Base-by-base conservation (phyloP, 2,888 invertebrate species). In the Spialia ferax region DNA sequence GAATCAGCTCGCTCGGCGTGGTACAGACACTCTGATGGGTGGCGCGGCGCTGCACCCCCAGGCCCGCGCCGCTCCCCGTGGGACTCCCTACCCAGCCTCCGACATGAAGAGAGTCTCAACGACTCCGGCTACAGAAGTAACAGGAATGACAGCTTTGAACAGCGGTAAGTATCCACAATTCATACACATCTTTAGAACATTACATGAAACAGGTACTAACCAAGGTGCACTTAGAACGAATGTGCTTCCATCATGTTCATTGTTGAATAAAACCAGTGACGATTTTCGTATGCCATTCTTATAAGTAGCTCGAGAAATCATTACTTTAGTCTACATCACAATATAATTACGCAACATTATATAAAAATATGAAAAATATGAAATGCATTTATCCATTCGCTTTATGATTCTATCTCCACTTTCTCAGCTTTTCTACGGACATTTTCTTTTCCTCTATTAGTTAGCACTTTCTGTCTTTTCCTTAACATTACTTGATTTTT, bases 11-110 rank as follows among this genome's bases (percentile, higher is more conserved):
- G n/a, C n/a, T 97, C 97, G 71, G 97, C 97, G 79, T 97, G 97
- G 97, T 98, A 97, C 93, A 96, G 97, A 15, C 97, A 97, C 89
- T 97, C 97, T 48, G 97, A 97, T 82, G 97, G 97, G 56, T 97
- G 97, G 97, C 96, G 95, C 68, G 95, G 95, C 68, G 94, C 94
- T 32, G 87, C 88, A 0, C 94, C 93, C 70, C 93, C 91, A 8
- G 91, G 88, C 13, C 96, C 97, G 69, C 97, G 97, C 77, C 95
- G 97, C 74, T 97, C 97, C 5, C 97, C 97, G 32, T 97, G 97
- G 97, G 97, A 98, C 88, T 97, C 97, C 59, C 92, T 98, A 74
- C 97, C 97, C 66, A 97, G 97, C 61, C 91, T 98, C 72, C 95
- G 97, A 42, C 97, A 97, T 82, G 97, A 97, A 82, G 96, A 96